A percentile compares a stretch with the other conserved stretches of the same genome.
Conservation (phyloP, 2,113 vertebrate species). For the Passer domesticus region DNA sequence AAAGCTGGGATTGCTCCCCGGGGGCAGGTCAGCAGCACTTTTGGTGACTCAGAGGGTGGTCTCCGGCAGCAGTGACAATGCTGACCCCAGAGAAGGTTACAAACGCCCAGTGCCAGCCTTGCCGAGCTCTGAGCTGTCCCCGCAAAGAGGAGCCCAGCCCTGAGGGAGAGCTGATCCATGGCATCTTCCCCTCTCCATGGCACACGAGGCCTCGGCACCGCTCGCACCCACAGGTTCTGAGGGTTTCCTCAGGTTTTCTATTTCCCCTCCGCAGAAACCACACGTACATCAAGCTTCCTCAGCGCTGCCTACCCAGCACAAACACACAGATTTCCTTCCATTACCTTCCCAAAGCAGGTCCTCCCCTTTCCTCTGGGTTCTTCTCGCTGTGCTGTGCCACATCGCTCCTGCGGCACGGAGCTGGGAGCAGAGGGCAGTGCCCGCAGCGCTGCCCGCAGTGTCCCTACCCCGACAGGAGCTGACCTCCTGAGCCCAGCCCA, state of each 20-base stretch:
- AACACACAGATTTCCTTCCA: background rate
- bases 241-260: background rate
- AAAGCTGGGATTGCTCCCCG: background rate
- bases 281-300: background rate
- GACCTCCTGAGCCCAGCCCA: background rate
- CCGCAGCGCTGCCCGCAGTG: background rate
- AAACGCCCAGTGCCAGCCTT: background rate
- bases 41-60: background rate
- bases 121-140: background rate
- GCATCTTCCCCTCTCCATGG: background rate
- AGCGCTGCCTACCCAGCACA: background rate
- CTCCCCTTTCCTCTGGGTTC: background rate
- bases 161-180: background rate
- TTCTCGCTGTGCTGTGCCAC: background rate
- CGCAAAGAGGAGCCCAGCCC: background rate
- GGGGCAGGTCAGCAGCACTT: background rate
- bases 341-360: background rate
- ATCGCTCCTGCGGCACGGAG: background rate
- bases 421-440: background rate
- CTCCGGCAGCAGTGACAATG: background rate
- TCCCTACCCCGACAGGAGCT: background rate
- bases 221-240: background rate
- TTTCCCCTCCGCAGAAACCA: background rate
- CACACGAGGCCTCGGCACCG: fast-evolving
- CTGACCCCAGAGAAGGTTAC: background rate